Conservation (phyloP, 1,140 invertebrate genomes). For the Odontomachus brunneus region DNA sequence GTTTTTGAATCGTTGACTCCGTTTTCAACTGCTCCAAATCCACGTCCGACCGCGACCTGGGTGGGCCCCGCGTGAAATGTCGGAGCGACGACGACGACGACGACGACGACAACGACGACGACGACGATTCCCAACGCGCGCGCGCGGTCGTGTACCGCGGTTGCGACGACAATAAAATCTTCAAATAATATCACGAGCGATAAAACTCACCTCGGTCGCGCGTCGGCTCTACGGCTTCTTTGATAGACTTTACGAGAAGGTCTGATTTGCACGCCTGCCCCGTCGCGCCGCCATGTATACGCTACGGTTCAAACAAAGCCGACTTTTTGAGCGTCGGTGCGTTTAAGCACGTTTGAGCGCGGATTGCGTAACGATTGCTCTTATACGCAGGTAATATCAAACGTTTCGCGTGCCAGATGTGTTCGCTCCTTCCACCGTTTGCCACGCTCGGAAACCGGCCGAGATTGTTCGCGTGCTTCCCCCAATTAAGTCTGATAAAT, state of each 20-base stretch:
- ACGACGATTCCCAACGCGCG: not conserved
- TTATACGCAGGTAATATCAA: constrained; percentile 32
- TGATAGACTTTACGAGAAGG: constrained; percentile 77
- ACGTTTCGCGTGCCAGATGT: constrained; percentile 46
- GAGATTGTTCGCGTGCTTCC: too few species aligned
- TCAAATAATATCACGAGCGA: constrained; percentile 79
- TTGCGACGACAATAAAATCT: constrained; percentile 78
- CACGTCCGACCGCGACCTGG: constrained; percentile 61
- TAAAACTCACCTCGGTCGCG: constrained; percentile 50
- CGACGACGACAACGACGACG: too few species aligned
- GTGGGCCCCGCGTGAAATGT: constrained; percentile 59
- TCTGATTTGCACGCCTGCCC: constrained; percentile 76
- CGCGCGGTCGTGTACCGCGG: constrained; percentile 17
- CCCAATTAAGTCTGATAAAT: not conserved
- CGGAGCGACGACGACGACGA: not conserved
- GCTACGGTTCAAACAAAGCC: constrained; percentile 53
- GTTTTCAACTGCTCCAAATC: not conserved
- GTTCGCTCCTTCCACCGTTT: not conserved
- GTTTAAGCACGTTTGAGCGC: constrained; percentile 40
- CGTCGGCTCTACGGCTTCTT: constrained; percentile 59
- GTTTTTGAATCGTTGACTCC: not conserved
- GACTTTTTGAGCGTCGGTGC: constrained; percentile 37
- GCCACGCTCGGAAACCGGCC: not conserved
- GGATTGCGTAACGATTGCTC: constrained; percentile 27
- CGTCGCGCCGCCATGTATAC: constrained; percentile 26